A percentile compares a stretch with the other conserved stretches of the same genome.
These are phyloP conservation scores for Patella ulyssiponensis DNA, from an alignment of 2,888 invertebrate species.

Conservation along the genomic window DNA sequence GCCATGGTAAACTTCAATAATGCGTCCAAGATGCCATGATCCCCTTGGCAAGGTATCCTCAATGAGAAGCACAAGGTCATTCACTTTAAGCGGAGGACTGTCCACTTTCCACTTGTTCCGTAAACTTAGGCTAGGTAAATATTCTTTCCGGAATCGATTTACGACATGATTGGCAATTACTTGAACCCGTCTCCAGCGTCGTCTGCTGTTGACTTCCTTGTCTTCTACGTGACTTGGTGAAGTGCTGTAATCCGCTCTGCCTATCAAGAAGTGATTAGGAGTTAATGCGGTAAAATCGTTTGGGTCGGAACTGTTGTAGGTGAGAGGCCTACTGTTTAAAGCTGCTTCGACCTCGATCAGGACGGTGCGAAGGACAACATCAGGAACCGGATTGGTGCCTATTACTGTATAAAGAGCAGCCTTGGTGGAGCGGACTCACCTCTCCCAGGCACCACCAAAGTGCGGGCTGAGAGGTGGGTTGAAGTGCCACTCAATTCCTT, in stretches of 20 bases:
- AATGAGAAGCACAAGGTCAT: background rate
- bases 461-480: too few species aligned
- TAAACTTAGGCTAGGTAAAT: background rate
- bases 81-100: background rate
- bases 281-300: conserved; percentile 25
- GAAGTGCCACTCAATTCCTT: conserved; percentile 63
- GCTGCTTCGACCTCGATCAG: conserved; percentile 26
- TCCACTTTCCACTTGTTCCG: background rate
- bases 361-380: conserved; percentile 7
- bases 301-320: conserved; percentile 23
- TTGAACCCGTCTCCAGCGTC: conserved; percentile 20
- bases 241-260: conserved; percentile 9
- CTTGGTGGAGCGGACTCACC: conserved; percentile 65
- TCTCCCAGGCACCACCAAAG: too few species aligned
- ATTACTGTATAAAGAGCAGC: conserved; percentile 15
- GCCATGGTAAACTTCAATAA: too few species aligned
- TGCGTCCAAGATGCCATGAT: too few species aligned
- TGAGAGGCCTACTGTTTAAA: conserved; percentile 30
- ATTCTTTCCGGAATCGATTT: background rate
- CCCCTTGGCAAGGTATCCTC: background rate
- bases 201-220: conserved; percentile 18
- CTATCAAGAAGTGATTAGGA: conserved; percentile 25
- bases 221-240: background rate
- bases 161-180: background rate
- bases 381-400: background rate